Percentiles rank a stretch among this genome's conserved stretches.
These are phyloP conservation scores for Tragelaphus scriptus DNA, from an alignment of 2,113 vertebrate species.

Conservation along the genomic window DNA sequence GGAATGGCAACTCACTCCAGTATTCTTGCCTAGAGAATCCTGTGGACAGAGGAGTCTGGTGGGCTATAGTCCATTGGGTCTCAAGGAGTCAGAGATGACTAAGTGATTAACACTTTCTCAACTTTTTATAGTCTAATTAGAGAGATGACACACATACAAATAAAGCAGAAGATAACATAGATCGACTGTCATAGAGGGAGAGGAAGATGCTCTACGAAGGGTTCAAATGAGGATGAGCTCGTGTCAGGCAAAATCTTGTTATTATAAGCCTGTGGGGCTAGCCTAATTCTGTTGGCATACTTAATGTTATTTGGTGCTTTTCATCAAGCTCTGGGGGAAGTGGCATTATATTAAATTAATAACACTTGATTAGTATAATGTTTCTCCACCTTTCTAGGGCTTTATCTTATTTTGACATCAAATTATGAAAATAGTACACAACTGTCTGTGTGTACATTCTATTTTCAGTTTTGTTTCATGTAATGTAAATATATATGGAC, in stretches of 20 bases:
- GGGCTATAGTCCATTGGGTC: background rate
- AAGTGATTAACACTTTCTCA: background rate
- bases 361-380: conserved; percentile 42
- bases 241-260: conserved; percentile 4
- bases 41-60: background rate
- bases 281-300: background rate
- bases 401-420: conserved; percentile 33
- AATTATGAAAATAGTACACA: background rate
- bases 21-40: background rate
- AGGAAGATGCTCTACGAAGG: background rate
- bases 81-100: background rate
- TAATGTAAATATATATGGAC: background rate
- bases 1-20: background rate
- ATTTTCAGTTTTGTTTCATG: background rate
- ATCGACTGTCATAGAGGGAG: background rate
- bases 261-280: background rate
- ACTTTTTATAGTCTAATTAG: background rate
- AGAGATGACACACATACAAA: background rate
- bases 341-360: conserved; percentile 46
- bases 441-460: background rate
- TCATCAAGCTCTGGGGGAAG: conserved; percentile 10
- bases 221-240: conserved; percentile 29
- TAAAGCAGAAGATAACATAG: background rate
- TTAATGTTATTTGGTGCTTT: conserved; percentile 1
- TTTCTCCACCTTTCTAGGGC: background rate